Percentiles rank a stretch among this genome's conserved stretches.
Evolutionary conservation across 2,113 vertebrate genomes (phyloP).

Genomic region (Panthera leo): DNA sequence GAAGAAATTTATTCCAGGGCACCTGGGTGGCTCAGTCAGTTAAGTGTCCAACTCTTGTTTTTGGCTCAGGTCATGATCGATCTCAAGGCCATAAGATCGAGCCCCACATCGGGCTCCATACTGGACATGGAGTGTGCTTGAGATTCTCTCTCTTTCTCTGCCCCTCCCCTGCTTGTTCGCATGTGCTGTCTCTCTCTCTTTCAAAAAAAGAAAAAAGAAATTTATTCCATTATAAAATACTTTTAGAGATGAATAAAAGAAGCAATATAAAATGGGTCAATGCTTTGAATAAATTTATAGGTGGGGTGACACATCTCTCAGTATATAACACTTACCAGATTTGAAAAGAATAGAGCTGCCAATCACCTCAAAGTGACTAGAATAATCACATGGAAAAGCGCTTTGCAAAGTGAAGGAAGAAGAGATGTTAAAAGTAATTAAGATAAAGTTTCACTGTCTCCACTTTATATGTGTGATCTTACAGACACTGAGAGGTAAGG

Average conservation of each 20-base stretch:
- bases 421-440: neutral
- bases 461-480: neutral
- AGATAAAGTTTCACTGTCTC: neutral
- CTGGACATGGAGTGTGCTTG: too few relatives aligned
- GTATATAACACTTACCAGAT: neutral
- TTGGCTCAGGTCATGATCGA: too few relatives aligned
- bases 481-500: neutral
- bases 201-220: neutral
- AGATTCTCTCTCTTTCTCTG: too few relatives aligned
- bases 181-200: too few relatives aligned
- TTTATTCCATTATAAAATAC: neutral
- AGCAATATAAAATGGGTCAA: neutral
- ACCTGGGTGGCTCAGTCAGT: too few relatives aligned
- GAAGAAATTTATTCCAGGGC: neutral
- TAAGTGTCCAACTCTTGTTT: too few relatives aligned
- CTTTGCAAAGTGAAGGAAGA: neutral
- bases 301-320: neutral
- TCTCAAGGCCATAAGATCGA: too few relatives aligned
- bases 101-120: too few relatives aligned
- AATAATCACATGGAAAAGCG: neutral
- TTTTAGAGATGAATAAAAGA: neutral
- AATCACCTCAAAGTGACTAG: neutral
- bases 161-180: too few relatives aligned
- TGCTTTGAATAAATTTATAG: constrained; percentile 28
- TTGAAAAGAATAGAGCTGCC: constrained; percentile 41